These are phyloP conservation scores for Platycnemis pennipes DNA, from an alignment of 2,888 invertebrate genomes.

Conservation along the genomic window DNA sequence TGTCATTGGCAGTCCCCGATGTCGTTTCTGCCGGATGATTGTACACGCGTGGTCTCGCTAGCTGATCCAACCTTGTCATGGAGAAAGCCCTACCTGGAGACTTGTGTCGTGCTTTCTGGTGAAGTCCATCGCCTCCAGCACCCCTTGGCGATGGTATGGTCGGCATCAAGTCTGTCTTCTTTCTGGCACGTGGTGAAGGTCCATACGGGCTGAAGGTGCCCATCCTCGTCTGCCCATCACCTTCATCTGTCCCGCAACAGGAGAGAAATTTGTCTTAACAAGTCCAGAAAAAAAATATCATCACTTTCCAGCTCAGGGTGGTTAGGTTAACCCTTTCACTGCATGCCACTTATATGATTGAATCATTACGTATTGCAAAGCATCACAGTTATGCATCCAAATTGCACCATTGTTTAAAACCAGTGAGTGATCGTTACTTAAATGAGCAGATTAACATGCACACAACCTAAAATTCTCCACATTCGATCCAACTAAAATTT, in stretches of 20 bases:
- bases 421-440: constrained; percentile 38
- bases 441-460: constrained; percentile 56
- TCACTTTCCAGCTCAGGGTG: neutral
- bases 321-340: neutral
- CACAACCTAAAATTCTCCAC: constrained; percentile 3
- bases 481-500: constrained; percentile 45
- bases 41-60: constrained; percentile 85
- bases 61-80: constrained; percentile 95
- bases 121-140: constrained; percentile 42
- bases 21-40: constrained; percentile 77
- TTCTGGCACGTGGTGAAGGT: constrained; percentile 53
- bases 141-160: constrained; percentile 87
- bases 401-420: neutral
- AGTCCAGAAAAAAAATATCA: neutral
- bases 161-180: constrained; percentile 94
- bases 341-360: constrained; percentile 50
- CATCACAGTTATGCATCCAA: constrained; percentile 63
- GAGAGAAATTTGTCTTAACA: neutral
- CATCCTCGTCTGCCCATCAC: constrained; percentile 30
- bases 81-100: constrained; percentile 94
- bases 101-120: constrained; percentile 69
- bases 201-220: constrained; percentile 43
- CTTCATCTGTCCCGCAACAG: constrained; percentile 33
- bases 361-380: constrained; percentile 42
- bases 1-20: constrained; percentile 29